Base-by-base conservation (phyloP, 2,113 vertebrate species). In the Toxotes jaculatrix region DNA sequence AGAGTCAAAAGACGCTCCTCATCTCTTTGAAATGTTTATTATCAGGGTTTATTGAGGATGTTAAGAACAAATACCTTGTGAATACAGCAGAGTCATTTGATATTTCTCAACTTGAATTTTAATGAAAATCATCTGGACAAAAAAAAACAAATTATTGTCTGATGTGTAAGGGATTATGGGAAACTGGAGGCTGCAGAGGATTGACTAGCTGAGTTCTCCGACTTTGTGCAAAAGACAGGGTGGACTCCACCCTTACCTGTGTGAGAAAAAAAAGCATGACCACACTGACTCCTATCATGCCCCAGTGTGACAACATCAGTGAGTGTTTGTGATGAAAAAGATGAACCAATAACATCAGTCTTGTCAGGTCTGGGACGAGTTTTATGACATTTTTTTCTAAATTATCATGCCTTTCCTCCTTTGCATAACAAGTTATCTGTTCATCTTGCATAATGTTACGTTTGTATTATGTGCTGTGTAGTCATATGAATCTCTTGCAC, bases 371-470 rank as follows among this genome's bases (percentile, higher is more conserved):
- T 0, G 34, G 13, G 14, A 12, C 3, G 38, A 21, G 38, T 64
- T 72, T 34, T 23, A 23, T 5, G 56, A 43, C n/a, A 31, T 53
- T 53, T 27, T 43, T 47, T 0, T n/a, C 42, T 43, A 32, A 36
- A 27, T 69, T 3, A 23, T 19, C 3, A 3, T 13, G 13, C 16
- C 61, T 78, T 61, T 67, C 4, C 5, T 60, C 7, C 10, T 38
- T 84, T 64, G 60, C 49, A 66, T 63, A 53, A 71, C 11, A 19
- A 23, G 1, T 5, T n/a, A 71, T 79, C 51, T 4, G 51, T 34
- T 56, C 7, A 77, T 45, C 56, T 75, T 55, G 16, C 36, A 34
- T 6, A 0, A 23, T 21, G 27, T 32, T 7, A 47, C 16, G 23
- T 13, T 61, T 5, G 23, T 49, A 17, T 27, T 32, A 14, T 38